Conservation (phyloP, 2,113 vertebrate genomes). For the Callithrix jacchus region DNA sequence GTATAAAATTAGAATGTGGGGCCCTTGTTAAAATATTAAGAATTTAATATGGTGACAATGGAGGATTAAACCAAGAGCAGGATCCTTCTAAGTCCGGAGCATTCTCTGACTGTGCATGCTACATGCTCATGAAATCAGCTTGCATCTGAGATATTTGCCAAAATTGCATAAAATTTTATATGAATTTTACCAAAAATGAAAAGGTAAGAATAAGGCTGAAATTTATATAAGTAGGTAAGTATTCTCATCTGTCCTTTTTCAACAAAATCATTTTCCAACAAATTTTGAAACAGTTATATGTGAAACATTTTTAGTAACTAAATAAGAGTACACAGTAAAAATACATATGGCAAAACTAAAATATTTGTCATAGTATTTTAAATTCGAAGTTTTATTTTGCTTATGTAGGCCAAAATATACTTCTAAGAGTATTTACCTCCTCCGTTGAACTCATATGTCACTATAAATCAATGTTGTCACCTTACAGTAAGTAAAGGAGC, state of each 20-base stretch:
- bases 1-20: background rate
- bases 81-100: background rate
- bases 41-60: background rate
- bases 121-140: background rate
- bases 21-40: background rate
- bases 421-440: constrained; percentile 18
- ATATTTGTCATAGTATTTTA: background rate
- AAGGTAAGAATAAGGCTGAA: background rate
- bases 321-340: background rate
- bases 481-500: constrained; percentile 27
- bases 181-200: background rate
- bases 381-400: constrained; percentile 40
- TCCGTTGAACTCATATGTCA: constrained; percentile 25
- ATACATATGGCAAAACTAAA: background rate
- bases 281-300: background rate
- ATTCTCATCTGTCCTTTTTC: background rate
- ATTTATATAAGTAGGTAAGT: background rate
- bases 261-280: background rate
- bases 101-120: background rate
- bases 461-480: constrained; percentile 51
- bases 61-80: background rate
- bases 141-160: background rate
- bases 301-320: background rate
- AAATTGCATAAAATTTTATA: background rate
- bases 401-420: background rate